Conservation (phyloP, 2,888 invertebrate genomes). For the Opisthograptis luteolata region DNA sequence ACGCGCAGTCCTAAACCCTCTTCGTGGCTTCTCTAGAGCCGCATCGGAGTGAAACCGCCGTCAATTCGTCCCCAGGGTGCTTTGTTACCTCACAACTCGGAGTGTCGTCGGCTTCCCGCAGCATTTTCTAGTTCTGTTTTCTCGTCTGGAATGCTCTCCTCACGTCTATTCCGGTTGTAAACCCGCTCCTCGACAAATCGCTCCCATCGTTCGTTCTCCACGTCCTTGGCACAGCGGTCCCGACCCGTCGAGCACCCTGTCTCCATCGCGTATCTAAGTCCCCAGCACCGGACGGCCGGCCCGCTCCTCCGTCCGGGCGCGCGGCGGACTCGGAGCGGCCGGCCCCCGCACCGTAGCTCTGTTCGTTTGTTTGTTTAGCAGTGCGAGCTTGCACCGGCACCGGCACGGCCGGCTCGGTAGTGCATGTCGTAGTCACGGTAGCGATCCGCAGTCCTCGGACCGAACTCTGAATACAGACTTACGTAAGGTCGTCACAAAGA, state of each 20-base stretch:
- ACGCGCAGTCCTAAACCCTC: constrained; percentile 12
- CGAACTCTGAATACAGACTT: constrained; percentile 71
- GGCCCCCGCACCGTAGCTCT: constrained; percentile 13
- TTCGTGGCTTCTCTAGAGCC: constrained; percentile 2
- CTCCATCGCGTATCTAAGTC: constrained; percentile 7
- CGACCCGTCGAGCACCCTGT: constrained; percentile 41
- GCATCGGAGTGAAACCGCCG: background rate
- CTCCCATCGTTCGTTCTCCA: constrained; percentile 43
- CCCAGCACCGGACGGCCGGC: constrained; percentile 35
- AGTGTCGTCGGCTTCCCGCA: constrained; percentile 66
- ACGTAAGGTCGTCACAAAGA: constrained; percentile 42
- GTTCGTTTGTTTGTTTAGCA: background rate
- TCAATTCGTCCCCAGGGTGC: background rate
- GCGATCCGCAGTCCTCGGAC: constrained; percentile 26
- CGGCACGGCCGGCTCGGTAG: constrained; percentile 38
- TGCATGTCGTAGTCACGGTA: constrained; percentile 46
- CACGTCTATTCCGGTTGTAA: constrained; percentile 39
- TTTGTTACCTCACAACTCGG: background rate
- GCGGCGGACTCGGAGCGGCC: constrained; percentile 41
- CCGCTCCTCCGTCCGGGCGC: constrained; percentile 36
- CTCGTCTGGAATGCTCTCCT: constrained; percentile 67
- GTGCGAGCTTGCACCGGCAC: background rate
- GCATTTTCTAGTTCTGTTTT: constrained; percentile 63
- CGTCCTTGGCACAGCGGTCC: constrained; percentile 56
- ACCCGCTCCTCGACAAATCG: constrained; percentile 9